Evolutionary conservation across 2,797 vertebrate genomes (phyloP), one percentile per base, ranked within the genome.

Genomic region (Sebastiscus tertius): DNA sequence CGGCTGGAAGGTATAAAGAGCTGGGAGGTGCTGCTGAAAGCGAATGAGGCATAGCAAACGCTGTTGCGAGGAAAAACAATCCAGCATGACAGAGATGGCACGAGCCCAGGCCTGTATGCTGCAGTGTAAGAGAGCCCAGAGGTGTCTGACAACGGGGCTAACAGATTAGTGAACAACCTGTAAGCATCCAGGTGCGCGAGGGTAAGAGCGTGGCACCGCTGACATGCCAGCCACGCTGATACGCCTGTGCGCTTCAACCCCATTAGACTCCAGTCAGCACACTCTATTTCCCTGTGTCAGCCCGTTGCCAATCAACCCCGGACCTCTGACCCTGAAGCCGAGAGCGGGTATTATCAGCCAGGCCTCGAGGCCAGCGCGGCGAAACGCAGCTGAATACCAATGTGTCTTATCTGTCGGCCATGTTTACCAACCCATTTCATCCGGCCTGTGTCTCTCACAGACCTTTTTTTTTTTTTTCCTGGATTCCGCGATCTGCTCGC

Each of bases 191-290:
- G 68, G 73, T 75, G 66, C 8, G 7, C 20, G 20, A 4, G 72
- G 61, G 55, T 73, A 46, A 62, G 79, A 75, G 56, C 31, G 65
- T 18, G 78, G 74, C 87, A 72, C 27, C 12, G 62, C 83, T 71
- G 83, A 87, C 83, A 83, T 55, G 68, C 81, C 88, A 79, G 82
- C 65, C 67, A 26, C n/a, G 27, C 85, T 60, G 81, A 83, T 87
- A 72, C 6, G 33, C 72, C 77, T 61, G 72, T 62, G 76, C 0
- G 20, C 80, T 73, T 78, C 83, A 82, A 88, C 89, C 85, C 88
- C 78, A 90, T 94, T 92, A 90, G 85, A 88, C 90, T 83, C 84
- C 76, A 91, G 90, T 92, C 89, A 87, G 88, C 81, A 81, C 81
- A 87, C 87, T 80, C 73, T 69, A 75, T 92, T 93, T 94, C 85